Evolutionary conservation across 1,140 invertebrate species (phyloP).

Genomic region (Ctenoplectra terminalis): DNA sequence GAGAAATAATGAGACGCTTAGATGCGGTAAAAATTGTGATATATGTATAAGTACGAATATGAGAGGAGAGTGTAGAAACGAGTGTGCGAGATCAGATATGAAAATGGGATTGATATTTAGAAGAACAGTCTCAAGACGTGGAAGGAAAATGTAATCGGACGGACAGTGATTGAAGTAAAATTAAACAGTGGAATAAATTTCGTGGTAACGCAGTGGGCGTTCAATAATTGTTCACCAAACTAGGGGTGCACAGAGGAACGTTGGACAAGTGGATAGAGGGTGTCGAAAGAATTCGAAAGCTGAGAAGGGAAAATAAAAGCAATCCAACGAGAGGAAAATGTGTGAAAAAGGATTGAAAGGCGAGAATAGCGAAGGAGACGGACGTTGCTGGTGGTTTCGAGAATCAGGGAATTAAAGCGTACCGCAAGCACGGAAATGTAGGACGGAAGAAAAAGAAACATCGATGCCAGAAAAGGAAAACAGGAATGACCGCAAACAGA

Average conservation of each 20-base stretch:
- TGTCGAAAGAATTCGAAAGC: background rate
- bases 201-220: no score
- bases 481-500: constrained; percentile 39
- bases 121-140: no score
- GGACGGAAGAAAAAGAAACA: constrained; percentile 34
- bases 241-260: background rate
- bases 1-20: background rate
- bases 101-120: no score
- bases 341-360: background rate
- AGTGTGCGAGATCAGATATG: no score
- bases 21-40: no score
- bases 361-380: background rate
- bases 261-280: background rate
- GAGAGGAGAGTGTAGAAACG: no score
- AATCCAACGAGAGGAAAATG: background rate
- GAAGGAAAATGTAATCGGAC: no score
- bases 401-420: constrained; percentile 37
- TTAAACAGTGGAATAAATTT: no score
- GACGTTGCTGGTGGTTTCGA: background rate
- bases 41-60: no score
- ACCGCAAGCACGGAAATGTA: background rate
- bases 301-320: background rate
- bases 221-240: no score
- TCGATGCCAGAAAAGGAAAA: constrained; percentile 15
- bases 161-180: no score